Evolutionary conservation across 1,140 invertebrate genomes (phyloP), one percentile per base, ranked within the genome.

Genomic region (Adelges cooleyi): DNA sequence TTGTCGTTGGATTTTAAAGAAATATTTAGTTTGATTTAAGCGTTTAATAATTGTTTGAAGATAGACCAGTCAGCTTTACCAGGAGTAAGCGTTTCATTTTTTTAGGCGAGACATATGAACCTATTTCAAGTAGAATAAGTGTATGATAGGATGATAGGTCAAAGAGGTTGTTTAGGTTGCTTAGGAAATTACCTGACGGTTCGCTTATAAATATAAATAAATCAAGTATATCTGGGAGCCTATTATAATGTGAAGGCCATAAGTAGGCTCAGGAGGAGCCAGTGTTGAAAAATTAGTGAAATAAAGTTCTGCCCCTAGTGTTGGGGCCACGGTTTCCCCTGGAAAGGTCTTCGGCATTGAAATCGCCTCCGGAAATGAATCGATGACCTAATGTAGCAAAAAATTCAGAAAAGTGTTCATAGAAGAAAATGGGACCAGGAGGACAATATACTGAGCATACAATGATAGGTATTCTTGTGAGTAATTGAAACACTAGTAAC

Each of bases 381-480:
- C 29, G 29, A 33, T 33, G 29, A 5, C 29, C 29, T 33, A 51
- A 13, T 51, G n/a, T 20, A 13, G 18, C 49, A 51, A 51, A 51
- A 17, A 51, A 25, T 20, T 18, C 11, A 13, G 18, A 23, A 23
- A 51, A 51, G 13, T 13, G 18, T 25, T 17, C 11, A 51, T 13
- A 17, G 13, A 5, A 20, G 13, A 25, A 18, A 5, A 23, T 51
- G 11, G 18, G 18, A 23, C 25, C 25, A 13, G 44, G 62, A 17
- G 62, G 62, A 50, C 54, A 67, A n/a, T 62, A 67, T 0, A 67
- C 66, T 48, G 66, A 51, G 1, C 38, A 46, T 2, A 62, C 4
- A 38, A 6, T 50, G n/a, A 62, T 59, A n/a, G 66, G 33, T 29
- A 18, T 54, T 38, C 1, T 33, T 40, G 18, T 25, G 29, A 23